Percentiles rank a stretch among this genome's conserved stretches.
These are phyloP conservation scores for Macropodus opercularis DNA, from an alignment of 2,797 vertebrate genomes.

Conservation along the genomic window DNA sequence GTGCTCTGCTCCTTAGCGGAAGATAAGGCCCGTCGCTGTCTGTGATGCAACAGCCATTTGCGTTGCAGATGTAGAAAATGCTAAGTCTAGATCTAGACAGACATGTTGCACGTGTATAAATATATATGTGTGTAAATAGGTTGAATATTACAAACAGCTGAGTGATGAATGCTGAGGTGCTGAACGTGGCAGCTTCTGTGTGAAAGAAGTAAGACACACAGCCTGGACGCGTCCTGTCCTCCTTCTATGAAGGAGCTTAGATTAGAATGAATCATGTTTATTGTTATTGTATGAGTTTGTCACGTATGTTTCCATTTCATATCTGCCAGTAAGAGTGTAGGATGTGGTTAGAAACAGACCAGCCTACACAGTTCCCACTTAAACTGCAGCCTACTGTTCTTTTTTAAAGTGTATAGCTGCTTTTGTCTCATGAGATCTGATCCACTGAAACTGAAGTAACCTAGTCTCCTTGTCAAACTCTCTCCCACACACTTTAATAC, in stretches of 20 bases:
- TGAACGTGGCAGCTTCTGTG: background rate
- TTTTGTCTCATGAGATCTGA: background rate
- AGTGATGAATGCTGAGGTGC: background rate
- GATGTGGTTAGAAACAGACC: constrained; percentile 16
- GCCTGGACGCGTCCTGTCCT: background rate
- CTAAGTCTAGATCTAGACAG: no score
- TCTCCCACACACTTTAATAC: constrained; percentile 12
- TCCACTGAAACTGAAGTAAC: background rate
- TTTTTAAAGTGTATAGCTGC: background rate
- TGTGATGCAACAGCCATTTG: background rate
- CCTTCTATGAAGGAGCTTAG: background rate
- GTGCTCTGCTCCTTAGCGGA: no score
- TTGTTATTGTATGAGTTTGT: background rate
- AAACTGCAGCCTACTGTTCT: background rate
- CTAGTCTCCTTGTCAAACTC: background rate
- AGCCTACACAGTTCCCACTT: constrained; percentile 7
- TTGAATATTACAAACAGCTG: no score
- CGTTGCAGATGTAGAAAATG: background rate
- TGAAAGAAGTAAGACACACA: background rate
- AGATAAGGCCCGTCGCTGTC: background rate
- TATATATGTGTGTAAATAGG: no score
- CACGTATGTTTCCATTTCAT: background rate
- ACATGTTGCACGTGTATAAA: no score
- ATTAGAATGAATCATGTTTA: background rate
- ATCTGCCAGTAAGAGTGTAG: background rate